Conservation (phyloP, 1,140 invertebrate genomes). For the Drosophila sechellia region DNA sequence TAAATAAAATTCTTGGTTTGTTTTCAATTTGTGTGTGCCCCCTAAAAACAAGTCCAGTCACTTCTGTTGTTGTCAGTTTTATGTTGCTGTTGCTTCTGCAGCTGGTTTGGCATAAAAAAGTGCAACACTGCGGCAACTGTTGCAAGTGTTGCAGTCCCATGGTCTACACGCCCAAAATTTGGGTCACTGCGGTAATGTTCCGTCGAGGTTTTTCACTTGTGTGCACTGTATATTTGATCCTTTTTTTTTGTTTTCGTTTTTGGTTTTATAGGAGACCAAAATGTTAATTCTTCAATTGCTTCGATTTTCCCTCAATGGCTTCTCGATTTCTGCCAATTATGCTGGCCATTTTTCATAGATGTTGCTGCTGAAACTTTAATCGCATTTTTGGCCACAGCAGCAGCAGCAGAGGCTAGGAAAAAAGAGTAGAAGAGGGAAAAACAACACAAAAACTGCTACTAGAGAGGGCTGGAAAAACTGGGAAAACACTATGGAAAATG, state of each 20-base stretch:
- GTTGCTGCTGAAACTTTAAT: constrained; percentile 35
- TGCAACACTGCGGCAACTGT: constrained; percentile 50
- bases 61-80: constrained; percentile 78
- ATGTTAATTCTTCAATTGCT: constrained; percentile 33
- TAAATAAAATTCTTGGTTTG: constrained; percentile 50
- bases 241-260: no score
- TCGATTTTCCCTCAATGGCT: constrained; percentile 22
- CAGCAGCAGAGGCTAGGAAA: constrained; percentile 11
- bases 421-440: not conserved
- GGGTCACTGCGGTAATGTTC: constrained; percentile 81
- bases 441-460: constrained; percentile 8
- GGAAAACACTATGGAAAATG: not conserved
- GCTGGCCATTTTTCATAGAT: constrained; percentile 38
- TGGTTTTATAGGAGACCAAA: not conserved
- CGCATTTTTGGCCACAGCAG: constrained; percentile 39
- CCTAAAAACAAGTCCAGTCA: constrained; percentile 19
- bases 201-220: constrained; percentile 53
- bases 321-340: constrained; percentile 25
- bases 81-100: constrained; percentile 45
- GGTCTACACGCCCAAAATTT: constrained; percentile 52
- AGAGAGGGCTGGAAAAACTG: not conserved
- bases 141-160: constrained; percentile 22
- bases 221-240: constrained; percentile 17
- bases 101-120: constrained; percentile 71
- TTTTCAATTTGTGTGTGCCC: constrained; percentile 38